Percentiles rank a stretch among this genome's conserved stretches.
Evolutionary conservation across 1,140 invertebrate genomes (phyloP).

Genomic region (Eriocheir sinensis): DNA sequence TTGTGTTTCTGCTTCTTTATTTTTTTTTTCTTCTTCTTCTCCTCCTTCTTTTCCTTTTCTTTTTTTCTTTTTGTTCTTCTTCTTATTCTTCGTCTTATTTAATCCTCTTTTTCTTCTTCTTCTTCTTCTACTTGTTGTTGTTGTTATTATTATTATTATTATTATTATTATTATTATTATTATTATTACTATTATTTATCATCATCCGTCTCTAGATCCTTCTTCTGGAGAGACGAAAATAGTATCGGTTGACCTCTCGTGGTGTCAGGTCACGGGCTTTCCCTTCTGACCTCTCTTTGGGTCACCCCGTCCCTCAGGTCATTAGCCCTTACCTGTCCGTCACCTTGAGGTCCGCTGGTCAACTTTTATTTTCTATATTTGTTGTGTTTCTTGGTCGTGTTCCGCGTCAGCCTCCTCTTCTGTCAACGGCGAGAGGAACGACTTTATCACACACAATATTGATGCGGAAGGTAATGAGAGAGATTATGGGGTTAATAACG

Average conservation of each 20-base stretch:
- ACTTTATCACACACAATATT: not conserved
- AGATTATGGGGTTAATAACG: no score
- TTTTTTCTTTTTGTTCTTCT: no score
- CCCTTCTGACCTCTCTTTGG: not conserved
- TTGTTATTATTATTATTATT: not conserved
- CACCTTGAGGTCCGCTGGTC: not conserved
- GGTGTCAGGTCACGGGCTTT: not conserved
- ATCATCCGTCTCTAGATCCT: not conserved
- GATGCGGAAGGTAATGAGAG: no score
- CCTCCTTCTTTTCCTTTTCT: no score
- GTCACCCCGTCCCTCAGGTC: not conserved
- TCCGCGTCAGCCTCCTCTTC: no score
- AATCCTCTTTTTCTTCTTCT: not conserved
- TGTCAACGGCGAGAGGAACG: not conserved
- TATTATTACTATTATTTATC: not conserved
- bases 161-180: not conserved
- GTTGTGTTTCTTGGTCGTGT: no score
- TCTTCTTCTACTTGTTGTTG: no score
- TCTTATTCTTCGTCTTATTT: not conserved
- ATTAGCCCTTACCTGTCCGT: not conserved
- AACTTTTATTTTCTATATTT: constrained; percentile 27
- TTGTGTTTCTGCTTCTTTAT: no score
- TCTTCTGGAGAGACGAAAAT: not conserved
- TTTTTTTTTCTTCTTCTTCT: not conserved
- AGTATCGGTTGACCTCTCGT: not conserved